Evolutionary conservation across 2,797 vertebrate genomes (phyloP).

Genomic region (Gymnothorax javanicus): DNA sequence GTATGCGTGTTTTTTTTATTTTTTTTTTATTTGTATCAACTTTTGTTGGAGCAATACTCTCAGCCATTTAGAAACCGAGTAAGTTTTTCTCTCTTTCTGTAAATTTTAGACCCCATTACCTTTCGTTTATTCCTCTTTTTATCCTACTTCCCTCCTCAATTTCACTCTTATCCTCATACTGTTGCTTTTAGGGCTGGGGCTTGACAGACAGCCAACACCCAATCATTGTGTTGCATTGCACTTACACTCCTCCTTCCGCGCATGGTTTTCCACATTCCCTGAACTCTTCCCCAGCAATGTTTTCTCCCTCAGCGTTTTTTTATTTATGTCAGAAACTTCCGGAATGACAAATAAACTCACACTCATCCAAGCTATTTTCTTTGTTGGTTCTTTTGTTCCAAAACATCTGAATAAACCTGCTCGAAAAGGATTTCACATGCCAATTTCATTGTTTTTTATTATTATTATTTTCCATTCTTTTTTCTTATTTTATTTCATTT

Average conservation of each 20-base stretch:
- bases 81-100: conserved; percentile 43
- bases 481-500: too few relatives aligned
- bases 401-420: background rate
- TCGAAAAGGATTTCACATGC: background rate
- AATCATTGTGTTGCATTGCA: background rate
- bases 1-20: background rate
- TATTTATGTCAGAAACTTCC: background rate
- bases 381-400: background rate
- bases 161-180: conserved; percentile 30
- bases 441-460: background rate
- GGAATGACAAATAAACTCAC: background rate
- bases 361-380: background rate
- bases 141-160: conserved; percentile 28
- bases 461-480: too few relatives aligned
- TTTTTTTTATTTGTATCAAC: conserved; percentile 43
- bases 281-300: background rate
- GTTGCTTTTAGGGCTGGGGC: conserved; percentile 8
- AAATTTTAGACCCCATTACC: conserved; percentile 30
- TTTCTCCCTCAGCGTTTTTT: background rate
- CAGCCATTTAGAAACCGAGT: conserved; percentile 66
- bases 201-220: conserved; percentile 8
- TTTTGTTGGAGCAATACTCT: conserved; percentile 52
- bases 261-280: conserved; percentile 39
- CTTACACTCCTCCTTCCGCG: conserved; percentile 32
- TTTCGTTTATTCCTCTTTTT: conserved; percentile 5